Percentiles rank a stretch among this genome's conserved stretches.
Evolutionary conservation across 2,888 invertebrate species (phyloP).

Genomic region (Watsonalla cultraria): DNA sequence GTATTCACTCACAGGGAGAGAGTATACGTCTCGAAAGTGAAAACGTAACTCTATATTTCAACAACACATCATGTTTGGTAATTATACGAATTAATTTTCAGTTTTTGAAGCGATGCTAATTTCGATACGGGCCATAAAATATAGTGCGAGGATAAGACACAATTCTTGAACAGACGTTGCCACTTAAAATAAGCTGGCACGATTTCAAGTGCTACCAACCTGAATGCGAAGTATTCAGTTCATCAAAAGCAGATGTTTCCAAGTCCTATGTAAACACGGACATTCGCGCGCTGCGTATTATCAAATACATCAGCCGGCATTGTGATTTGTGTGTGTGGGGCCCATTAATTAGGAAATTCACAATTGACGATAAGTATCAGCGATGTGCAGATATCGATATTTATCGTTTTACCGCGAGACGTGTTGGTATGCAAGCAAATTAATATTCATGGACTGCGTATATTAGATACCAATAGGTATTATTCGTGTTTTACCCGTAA

Average conservation of each 20-base stretch:
- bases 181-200: conserved; percentile 77
- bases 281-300: conserved; percentile 42
- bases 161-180: conserved; percentile 69
- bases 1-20: conserved; percentile 40
- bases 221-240: conserved; percentile 73
- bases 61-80: background rate
- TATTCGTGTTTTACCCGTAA: too few species aligned
- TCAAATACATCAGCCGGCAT: conserved; percentile 29
- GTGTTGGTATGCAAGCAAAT: too few species aligned
- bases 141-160: conserved; percentile 54
- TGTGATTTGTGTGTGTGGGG: conserved; percentile 35
- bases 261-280: conserved; percentile 61
- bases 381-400: background rate
- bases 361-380: background rate
- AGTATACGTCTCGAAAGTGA: conserved; percentile 54
- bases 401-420: too few species aligned
- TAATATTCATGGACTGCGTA: too few species aligned
- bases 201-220: conserved; percentile 73
- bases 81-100: background rate
- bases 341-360: conserved; percentile 10
- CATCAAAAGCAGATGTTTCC: conserved; percentile 74
- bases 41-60: conserved; percentile 31
- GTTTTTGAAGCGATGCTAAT: conserved; percentile 28
- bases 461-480: too few species aligned
- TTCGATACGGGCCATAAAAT: conserved; percentile 51